A percentile compares a stretch with the other conserved stretches of the same genome.
Evolutionary conservation across 2,797 vertebrate species (phyloP).

Genomic region (Acridotheres tristis): DNA sequence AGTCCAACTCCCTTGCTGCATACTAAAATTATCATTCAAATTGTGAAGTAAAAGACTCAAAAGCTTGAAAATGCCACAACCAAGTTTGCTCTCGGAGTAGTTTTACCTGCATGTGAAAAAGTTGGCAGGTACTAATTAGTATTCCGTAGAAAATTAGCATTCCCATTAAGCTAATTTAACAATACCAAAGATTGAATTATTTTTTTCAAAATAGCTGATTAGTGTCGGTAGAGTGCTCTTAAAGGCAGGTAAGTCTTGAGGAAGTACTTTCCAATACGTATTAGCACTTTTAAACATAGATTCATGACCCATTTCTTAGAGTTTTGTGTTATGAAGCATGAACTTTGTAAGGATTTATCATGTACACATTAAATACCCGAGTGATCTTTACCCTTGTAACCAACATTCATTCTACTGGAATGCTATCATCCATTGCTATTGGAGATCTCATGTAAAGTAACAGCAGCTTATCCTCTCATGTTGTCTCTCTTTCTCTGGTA

Average conservation of each 20-base stretch:
- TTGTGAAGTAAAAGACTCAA: background rate
- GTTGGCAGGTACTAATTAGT: background rate
- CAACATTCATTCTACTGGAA: background rate
- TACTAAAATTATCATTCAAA: background rate
- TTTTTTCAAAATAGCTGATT: conserved; percentile 16
- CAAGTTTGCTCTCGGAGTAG: background rate
- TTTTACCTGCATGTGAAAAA: background rate
- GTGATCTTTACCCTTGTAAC: background rate
- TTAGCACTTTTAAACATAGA: background rate
- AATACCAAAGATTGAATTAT: background rate
- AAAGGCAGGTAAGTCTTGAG: background rate
- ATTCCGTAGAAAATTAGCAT: background rate
- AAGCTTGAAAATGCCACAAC: background rate
- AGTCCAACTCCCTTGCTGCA: rapidly evolving
- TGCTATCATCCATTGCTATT: background rate
- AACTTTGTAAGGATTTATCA: background rate
- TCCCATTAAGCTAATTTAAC: background rate
- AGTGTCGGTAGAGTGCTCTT: background rate
- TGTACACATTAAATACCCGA: background rate
- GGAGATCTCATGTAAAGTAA: background rate
- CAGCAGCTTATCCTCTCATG: background rate
- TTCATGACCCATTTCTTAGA: background rate
- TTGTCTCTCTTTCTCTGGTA: background rate
- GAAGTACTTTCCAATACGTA: background rate
- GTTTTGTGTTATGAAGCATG: background rate